A percentile compares a stretch with the other conserved stretches of the same genome.
phyloP scores from a whole-genome alignment of 2,888 invertebrate species.

The Sympetrum striolatum region DNA sequence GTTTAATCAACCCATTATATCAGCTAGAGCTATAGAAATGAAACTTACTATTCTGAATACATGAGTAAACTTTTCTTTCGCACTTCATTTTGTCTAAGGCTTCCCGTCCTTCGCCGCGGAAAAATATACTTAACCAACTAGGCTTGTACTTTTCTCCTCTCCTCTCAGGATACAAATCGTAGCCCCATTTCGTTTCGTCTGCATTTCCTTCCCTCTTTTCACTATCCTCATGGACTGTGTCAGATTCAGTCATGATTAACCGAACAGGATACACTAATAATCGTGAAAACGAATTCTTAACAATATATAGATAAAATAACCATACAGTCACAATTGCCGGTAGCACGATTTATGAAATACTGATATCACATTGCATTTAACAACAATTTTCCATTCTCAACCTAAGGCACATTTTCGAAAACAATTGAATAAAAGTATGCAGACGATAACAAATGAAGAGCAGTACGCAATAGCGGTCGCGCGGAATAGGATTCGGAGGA shows the following conservation, averaged over 20 bases:
- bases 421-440: background rate
- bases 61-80: slow-evolving; percentile 78
- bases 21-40: background rate
- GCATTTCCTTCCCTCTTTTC: background rate
- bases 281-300: background rate
- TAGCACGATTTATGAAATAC: background rate
- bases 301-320: too few species aligned
- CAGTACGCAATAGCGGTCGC: background rate
- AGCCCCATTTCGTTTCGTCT: slow-evolving; percentile 67
- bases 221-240: background rate
- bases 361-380: background rate
- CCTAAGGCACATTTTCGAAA: background rate
- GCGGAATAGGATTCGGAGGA: background rate
- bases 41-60: slow-evolving; percentile 72
- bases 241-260: background rate
- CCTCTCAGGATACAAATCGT: slow-evolving; percentile 84
- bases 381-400: background rate
- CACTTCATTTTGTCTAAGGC: slow-evolving; percentile 76
- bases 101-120: slow-evolving; percentile 74
- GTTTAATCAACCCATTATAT: slow-evolving; percentile 3
- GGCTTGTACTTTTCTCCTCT: slow-evolving; percentile 67
- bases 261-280: background rate
- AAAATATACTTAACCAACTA: slow-evolving; percentile 64
- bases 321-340: too few species aligned
- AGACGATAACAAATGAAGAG: background rate